Evolutionary conservation across 30 jellyfish, hydroid and myxozoan species (phyloP).

Genomic region (Clytia hemisphaerica): DNA sequence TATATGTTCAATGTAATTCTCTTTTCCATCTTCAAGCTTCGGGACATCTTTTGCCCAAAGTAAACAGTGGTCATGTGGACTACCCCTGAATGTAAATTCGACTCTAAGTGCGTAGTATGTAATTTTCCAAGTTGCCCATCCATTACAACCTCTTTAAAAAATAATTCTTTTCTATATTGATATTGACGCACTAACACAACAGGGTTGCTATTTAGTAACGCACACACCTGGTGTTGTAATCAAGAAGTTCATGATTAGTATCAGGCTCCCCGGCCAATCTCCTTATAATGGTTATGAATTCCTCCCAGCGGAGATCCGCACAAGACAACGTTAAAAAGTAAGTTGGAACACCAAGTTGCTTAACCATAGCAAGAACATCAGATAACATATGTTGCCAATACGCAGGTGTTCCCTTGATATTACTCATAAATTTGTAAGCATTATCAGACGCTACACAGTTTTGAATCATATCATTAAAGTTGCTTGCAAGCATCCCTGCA

Average conservation of each 20-base stretch:
- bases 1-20: no score
- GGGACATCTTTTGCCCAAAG: no score
- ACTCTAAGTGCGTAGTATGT: no score
- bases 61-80: no score
- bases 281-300: not conserved
- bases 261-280: slow-evolving; percentile 3
- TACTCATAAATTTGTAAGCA: slow-evolving; percentile 12
- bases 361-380: slow-evolving; percentile 42
- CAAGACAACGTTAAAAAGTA: slow-evolving; percentile 27
- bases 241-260: not conserved
- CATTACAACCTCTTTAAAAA: no score
- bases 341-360: slow-evolving; percentile 38
- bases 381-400: slow-evolving; percentile 27
- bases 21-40: no score
- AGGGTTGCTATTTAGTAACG: slow-evolving; percentile 25
- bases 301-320: slow-evolving; percentile 40
- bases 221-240: slow-evolving; percentile 19
- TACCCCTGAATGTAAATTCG: no score
- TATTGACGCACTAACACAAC: no score
- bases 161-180: no score
- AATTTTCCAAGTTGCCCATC: no score
- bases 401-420: slow-evolving; percentile 40
- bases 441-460: slow-evolving; percentile 1
- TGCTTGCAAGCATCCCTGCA: slow-evolving; percentile 12
- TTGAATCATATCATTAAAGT: slow-evolving; percentile 14